phyloP scores from a whole-genome alignment of 2,113 vertebrate genomes.

The Oryzias melastigma region DNA sequence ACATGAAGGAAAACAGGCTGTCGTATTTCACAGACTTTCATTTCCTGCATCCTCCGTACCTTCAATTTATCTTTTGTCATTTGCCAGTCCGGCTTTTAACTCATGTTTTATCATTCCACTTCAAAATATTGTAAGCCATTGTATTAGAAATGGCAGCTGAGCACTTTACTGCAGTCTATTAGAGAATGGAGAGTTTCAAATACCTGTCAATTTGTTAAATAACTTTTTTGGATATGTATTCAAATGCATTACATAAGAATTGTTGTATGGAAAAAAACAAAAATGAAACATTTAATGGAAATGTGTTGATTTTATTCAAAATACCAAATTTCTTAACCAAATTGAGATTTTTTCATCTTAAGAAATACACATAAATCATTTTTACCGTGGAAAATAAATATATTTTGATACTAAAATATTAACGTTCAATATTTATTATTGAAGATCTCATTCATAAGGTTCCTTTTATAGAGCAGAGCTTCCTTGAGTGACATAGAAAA shows the following conservation, averaged over 20 bases:
- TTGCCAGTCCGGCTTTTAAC: constrained; percentile 18
- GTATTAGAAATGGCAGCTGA: constrained; percentile 27
- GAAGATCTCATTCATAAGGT: no score
- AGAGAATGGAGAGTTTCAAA: no score
- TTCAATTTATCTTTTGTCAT: constrained; percentile 42
- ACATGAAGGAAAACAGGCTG: constrained; percentile 13
- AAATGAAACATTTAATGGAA: background rate
- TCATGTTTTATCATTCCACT: constrained; percentile 16
- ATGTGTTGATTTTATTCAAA: background rate
- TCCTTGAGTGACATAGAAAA: no score
- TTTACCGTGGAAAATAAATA: no score
- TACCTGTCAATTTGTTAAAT: no score
- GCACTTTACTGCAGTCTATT: no score
- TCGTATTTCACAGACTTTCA: constrained; percentile 27
- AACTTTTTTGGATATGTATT: background rate
- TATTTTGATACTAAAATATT: no score
- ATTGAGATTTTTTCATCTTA: no score
- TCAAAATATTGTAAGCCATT: constrained; percentile 38
- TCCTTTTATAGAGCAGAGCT: no score
- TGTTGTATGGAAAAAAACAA: background rate
- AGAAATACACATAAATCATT: no score
- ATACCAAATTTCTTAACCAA: no score
- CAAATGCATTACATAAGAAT: background rate
- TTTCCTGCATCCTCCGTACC: constrained; percentile 23
- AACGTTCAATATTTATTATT: no score